phyloP scores from a whole-genome alignment of 2,797 vertebrate species.

The Crypturellus tataupa region DNA sequence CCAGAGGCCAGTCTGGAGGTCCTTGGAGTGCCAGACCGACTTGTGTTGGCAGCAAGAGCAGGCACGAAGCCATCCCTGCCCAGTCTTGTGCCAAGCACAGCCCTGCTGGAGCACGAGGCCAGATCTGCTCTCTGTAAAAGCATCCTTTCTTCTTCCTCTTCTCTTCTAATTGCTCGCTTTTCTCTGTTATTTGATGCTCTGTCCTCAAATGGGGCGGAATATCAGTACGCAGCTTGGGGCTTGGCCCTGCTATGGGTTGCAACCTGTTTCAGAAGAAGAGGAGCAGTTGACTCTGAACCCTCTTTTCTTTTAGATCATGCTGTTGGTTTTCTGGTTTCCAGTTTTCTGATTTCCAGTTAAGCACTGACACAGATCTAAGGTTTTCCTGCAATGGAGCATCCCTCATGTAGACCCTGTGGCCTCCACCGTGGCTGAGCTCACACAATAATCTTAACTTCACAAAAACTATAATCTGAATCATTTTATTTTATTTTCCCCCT shows the following conservation, averaged over 20 bases:
- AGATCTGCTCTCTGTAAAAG: neutral
- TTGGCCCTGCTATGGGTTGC: neutral
- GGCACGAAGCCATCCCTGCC: conserved; percentile 13
- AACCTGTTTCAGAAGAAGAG: neutral
- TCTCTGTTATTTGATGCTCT: neutral
- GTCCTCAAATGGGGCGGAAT: neutral
- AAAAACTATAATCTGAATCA: neutral
- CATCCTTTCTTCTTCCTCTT: neutral
- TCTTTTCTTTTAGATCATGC: neutral
- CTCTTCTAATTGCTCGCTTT: neutral
- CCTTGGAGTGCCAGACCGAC: neutral
- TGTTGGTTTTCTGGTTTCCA: neutral
- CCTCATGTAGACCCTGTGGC: neutral
- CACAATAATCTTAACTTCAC: neutral
- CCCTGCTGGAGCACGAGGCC: neutral
- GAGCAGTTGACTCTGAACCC: neutral
- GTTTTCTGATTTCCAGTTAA: neutral
- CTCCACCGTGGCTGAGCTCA: neutral
- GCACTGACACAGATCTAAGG: neutral
- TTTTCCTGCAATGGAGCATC: neutral
- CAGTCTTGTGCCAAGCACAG: conserved; percentile 12
- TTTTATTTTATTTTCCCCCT: neutral
- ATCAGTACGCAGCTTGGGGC: neutral
- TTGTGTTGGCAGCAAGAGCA: neutral
- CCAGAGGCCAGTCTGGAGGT: neutral